Evolutionary conservation across 2,797 vertebrate genomes (phyloP).

Genomic region (Microctenopoma lineatum): DNA sequence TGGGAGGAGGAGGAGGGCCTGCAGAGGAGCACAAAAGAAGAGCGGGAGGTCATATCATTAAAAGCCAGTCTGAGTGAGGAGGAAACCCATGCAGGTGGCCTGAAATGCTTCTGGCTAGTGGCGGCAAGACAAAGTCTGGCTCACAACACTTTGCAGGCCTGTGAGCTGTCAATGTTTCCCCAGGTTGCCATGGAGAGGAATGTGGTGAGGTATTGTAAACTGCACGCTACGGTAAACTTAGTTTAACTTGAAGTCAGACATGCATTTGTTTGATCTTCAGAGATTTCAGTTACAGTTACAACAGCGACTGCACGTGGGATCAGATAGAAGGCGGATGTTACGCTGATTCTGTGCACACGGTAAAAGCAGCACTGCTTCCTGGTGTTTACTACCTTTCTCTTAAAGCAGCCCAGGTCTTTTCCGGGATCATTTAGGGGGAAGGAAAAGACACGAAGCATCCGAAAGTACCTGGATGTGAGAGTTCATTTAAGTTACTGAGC

Average conservation of each 20-base stretch:
- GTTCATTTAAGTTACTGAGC: constrained; percentile 41
- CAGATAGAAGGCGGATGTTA: constrained; percentile 46
- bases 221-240: constrained; percentile 14
- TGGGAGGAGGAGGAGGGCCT: constrained; percentile 24
- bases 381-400: no score
- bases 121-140: constrained; percentile 51
- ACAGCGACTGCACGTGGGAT: constrained; percentile 26
- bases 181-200: constrained; percentile 67
- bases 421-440: not conserved
- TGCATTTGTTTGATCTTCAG: constrained; percentile 51
- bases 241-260: constrained; percentile 22
- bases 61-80: constrained; percentile 26
- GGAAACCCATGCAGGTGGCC: constrained; percentile 55
- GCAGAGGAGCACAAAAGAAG: constrained; percentile 29
- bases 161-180: constrained; percentile 63
- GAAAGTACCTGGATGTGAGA: constrained; percentile 14
- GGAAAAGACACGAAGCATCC: constrained; percentile 13
- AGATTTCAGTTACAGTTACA: constrained; percentile 24
- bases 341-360: constrained; percentile 10
- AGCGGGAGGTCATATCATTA: constrained; percentile 45
- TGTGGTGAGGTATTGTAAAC: constrained; percentile 43
- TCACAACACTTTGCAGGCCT: constrained; percentile 53
- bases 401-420: not conserved
- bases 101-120: constrained; percentile 37
- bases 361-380: no score